Evolutionary conservation across 2,797 vertebrate genomes (phyloP).

Genomic region (Calcarius lapponicus): DNA sequence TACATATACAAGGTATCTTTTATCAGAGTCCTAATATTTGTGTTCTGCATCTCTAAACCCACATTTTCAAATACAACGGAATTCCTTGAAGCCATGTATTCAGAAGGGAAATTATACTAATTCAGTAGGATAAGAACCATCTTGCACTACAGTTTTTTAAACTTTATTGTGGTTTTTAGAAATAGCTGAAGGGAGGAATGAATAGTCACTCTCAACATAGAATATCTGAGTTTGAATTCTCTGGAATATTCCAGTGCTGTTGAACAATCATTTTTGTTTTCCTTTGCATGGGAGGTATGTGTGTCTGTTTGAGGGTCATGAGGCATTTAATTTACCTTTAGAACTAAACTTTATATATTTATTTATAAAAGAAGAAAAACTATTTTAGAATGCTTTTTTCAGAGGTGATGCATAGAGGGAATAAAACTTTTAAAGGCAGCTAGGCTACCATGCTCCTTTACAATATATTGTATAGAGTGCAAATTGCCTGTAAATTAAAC

Average conservation of each 20-base stretch:
- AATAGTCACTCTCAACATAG: not conserved
- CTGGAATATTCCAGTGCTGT: not conserved
- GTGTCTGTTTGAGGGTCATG: not conserved
- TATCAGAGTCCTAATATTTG: not conserved
- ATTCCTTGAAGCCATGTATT: not conserved
- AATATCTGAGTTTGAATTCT: slow-evolving; percentile 20
- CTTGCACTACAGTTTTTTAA: not conserved
- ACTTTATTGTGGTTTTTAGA: not conserved
- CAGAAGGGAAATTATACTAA: not conserved
- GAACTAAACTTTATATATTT: not conserved
- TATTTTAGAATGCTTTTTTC: not conserved
- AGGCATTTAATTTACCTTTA: not conserved
- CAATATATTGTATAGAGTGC: not conserved
- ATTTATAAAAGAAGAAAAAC: not conserved
- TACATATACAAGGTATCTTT: not conserved
- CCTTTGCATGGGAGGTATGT: not conserved
- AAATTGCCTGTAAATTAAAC: not conserved
- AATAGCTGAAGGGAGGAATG: not conserved
- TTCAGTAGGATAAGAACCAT: not conserved
- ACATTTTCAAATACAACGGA: not conserved
- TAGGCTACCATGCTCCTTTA: not conserved
- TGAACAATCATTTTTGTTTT: not conserved
- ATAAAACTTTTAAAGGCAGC: not conserved
- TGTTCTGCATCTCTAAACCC: not conserved
- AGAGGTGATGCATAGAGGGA: not conserved